Percentiles rank a stretch among this genome's conserved stretches.
These are phyloP conservation scores for Papilio demoleus DNA, from an alignment of 2,888 invertebrate species.

Conservation along the genomic window DNA sequence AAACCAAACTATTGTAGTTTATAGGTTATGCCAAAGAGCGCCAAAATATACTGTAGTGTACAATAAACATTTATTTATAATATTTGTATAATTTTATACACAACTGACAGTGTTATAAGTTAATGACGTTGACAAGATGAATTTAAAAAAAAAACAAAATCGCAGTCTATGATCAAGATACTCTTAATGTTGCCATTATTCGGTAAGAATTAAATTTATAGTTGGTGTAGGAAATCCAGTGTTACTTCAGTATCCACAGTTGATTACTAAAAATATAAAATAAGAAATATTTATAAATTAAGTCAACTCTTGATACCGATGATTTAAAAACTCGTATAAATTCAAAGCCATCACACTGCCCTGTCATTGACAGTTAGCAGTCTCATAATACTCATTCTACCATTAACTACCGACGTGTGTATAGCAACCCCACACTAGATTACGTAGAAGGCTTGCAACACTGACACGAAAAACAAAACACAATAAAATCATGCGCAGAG, in stretches of 20 bases:
- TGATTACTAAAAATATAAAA: constrained; percentile 14
- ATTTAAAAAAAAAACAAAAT: constrained; percentile 10
- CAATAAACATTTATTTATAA: neutral
- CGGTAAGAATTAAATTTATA: constrained; percentile 55
- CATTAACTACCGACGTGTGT: constrained; percentile 60
- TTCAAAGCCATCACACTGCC: constrained; percentile 67
- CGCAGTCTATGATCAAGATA: constrained; percentile 58
- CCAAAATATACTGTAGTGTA: constrained; percentile 12
- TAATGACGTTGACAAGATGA: neutral
- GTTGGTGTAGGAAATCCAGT: constrained; percentile 53
- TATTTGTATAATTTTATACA: neutral
- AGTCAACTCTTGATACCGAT: constrained; percentile 47
- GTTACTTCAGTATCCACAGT: constrained; percentile 38
- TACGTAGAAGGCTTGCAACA: constrained; percentile 76
- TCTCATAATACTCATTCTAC: constrained; percentile 52
- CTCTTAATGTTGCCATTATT: constrained; percentile 57
- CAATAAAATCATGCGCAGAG: constrained; percentile 57
- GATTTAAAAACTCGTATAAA: constrained; percentile 52
- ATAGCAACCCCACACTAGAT: constrained; percentile 66
- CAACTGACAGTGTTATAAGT: neutral
- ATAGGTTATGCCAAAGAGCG: constrained; percentile 14
- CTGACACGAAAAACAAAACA: constrained; percentile 62
- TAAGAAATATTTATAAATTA: neutral
- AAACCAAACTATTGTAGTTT: neutral
- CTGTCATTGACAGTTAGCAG: constrained; percentile 55